Percentiles rank a stretch among this genome's conserved stretches.
These are phyloP conservation scores for Cervus canadensis DNA, from an alignment of 2,113 vertebrate genomes.

Conservation along the genomic window DNA sequence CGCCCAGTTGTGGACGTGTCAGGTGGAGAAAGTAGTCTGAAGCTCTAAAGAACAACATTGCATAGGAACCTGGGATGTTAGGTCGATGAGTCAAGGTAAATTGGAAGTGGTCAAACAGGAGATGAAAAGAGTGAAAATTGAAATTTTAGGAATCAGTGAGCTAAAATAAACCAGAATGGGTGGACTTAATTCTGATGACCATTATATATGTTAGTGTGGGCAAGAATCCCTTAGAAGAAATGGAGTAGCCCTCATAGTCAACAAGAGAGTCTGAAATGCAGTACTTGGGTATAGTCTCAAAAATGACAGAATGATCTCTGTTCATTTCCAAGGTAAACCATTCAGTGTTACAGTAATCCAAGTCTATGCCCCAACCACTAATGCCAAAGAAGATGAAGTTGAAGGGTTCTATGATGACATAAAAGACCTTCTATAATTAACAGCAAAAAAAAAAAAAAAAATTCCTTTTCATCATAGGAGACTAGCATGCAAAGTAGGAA, in stretches of 20 bases:
- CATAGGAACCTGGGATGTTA: background rate
- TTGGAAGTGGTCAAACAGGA: background rate
- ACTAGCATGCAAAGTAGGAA: background rate
- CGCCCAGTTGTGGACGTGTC: accelerated
- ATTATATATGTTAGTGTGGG: background rate
- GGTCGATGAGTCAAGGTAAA: background rate
- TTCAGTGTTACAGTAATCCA: too few relatives aligned
- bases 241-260: background rate
- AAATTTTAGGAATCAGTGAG: background rate
- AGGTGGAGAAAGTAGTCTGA: background rate
- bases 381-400: too few relatives aligned
- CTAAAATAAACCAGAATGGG: background rate
- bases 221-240: background rate
- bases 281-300: too few relatives aligned
- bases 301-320: too few relatives aligned
- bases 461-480: background rate
- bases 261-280: background rate
- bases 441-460: too few relatives aligned
- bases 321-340: too few relatives aligned
- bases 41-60: background rate
- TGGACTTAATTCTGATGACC: background rate
- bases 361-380: too few relatives aligned
- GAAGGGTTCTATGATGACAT: too few relatives aligned
- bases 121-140: background rate
- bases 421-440: too few relatives aligned